Evolutionary conservation across 2,888 invertebrate species (phyloP), one percentile per base, ranked within the genome.

Genomic region (Philhelius pedissequus): DNA sequence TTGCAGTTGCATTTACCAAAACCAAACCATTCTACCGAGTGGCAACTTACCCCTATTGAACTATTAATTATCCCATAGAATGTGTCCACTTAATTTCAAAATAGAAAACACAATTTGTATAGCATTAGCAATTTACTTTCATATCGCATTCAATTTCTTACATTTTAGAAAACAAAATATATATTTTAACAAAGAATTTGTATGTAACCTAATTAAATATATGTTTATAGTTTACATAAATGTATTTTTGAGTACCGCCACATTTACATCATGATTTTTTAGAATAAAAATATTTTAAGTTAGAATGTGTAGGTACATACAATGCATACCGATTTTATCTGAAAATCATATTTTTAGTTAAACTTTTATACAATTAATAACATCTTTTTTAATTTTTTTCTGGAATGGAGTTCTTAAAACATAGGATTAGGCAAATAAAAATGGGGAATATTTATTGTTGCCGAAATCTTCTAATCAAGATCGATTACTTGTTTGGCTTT

Each of bases 391-490:
- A 54, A 43, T 35, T 15, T 43, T 64, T 77, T 45, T 73, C 54
- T 83, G 83, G 83, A 83, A 83, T 83, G 83, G 64, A 74, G 30
- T 64, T 69, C 15, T 11, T 75, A 62, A 30, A 62, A 45, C 22
- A 38, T 66, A 45, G 22, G 11, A 18, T 54, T 32, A 15, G 35
- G 18, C n/a, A n/a, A 45, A 25, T 38, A 13, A 22, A 56, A 64
- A 30, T 7, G 40, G 56, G 13, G 32, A 60, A 56, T 38, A 15
- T 58, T 7, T 4, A 58, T 70, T 38, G 25, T 15, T 38, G 18
- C n/a, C n/a, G 13, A 40, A 43, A 43, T 20, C 18, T 48, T n/a
- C n/a, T n/a, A n/a, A 11, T 20, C 25, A 11, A 13, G 22, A 18
- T 50, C 38, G 15, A 20, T 27, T 35, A 40, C 32, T 32, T 43